These are phyloP conservation scores for Urocolius indicus DNA, from an alignment of 2,113 vertebrate genomes.

Conservation along the genomic window DNA sequence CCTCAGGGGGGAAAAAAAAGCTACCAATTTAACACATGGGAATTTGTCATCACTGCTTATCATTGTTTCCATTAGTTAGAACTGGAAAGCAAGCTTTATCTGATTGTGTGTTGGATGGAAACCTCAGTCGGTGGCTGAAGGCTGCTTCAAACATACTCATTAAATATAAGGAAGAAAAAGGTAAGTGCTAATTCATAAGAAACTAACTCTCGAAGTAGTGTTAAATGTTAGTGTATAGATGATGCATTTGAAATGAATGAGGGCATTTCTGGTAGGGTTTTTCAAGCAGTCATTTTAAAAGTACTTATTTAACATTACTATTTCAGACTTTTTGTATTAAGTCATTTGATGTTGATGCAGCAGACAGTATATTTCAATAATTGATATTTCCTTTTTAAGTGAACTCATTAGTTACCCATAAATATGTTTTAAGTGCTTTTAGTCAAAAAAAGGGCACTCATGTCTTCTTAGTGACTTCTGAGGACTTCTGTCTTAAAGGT, in stretches of 20 bases:
- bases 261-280: neutral
- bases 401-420: neutral
- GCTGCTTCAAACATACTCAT: neutral
- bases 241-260: neutral
- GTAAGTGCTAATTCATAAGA: slow-evolving; percentile 58
- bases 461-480: neutral
- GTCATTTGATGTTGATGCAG: neutral
- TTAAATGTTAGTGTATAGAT: neutral
- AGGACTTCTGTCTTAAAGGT: slow-evolving; percentile 6
- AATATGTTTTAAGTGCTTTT: neutral
- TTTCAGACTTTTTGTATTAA: neutral
- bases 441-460: neutral
- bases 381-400: neutral
- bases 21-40: slow-evolving; percentile 31
- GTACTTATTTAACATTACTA: neutral
- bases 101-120: slow-evolving; percentile 52
- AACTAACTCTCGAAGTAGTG: neutral
- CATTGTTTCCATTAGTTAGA: slow-evolving; percentile 23
- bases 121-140: slow-evolving; percentile 37
- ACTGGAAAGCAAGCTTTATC: slow-evolving; percentile 19
- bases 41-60: slow-evolving; percentile 20
- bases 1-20: accelerated
- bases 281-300: neutral
- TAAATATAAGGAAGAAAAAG: slow-evolving; percentile 55
- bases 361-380: neutral